phyloP scores from a whole-genome alignment of 2,888 invertebrate genomes.

The Deilephila elpenor region DNA sequence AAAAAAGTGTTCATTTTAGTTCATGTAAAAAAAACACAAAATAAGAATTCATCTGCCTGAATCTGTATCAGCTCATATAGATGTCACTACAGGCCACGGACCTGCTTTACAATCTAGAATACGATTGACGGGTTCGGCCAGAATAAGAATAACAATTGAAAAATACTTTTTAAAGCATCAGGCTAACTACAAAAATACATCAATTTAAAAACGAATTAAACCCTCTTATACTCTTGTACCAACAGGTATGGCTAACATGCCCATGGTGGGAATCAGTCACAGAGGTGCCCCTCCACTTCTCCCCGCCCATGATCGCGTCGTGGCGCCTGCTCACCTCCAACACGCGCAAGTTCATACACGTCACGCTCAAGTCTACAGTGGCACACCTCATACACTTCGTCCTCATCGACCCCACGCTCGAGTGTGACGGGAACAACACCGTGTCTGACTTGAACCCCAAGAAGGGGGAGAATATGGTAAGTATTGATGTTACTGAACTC shows the following conservation, averaged over 20 bases:
- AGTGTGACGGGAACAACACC: conserved; percentile 85
- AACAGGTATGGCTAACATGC: conserved; percentile 88
- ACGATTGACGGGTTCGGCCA: too few species aligned
- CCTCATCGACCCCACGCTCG: conserved; percentile 78
- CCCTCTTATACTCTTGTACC: not conserved
- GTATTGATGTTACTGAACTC: conserved; percentile 33
- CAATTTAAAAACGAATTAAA: not conserved
- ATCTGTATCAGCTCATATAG: too few species aligned
- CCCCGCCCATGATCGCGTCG: conserved; percentile 91
- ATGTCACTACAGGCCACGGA: too few species aligned
- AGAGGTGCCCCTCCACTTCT: conserved; percentile 91
- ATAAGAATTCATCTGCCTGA: too few species aligned
- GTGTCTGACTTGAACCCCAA: conserved; percentile 88
- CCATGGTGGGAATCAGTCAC: conserved; percentile 91
- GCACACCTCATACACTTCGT: conserved; percentile 79
- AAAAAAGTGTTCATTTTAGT: too few species aligned
- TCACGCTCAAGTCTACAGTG: conserved; percentile 89
- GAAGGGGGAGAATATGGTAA: conserved; percentile 84
- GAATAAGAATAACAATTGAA: too few species aligned
- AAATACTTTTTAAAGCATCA: too few species aligned
- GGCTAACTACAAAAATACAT: too few species aligned
- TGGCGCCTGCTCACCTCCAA: conserved; percentile 94
- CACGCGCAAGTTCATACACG: conserved; percentile 93
- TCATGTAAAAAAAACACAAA: too few species aligned
- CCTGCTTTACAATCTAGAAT: too few species aligned